A percentile compares a stretch with the other conserved stretches of the same genome.
These are phyloP conservation scores for Sebastes minor DNA, from an alignment of 2,797 vertebrate species.

Conservation along the genomic window DNA sequence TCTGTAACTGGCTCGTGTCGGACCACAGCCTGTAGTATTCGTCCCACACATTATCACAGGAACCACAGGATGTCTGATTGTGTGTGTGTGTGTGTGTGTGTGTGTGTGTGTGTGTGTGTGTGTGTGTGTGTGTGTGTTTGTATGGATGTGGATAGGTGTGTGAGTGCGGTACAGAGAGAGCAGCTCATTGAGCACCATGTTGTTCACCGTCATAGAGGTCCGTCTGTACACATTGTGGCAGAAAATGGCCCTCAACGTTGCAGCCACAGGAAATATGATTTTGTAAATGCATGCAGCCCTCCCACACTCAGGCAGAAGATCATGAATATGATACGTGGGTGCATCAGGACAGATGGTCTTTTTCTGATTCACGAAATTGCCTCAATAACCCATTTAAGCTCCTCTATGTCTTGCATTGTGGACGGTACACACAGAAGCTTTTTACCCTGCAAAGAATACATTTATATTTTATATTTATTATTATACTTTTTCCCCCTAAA, in stretches of 20 bases:
- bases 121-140: background rate
- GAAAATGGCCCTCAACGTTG: slow-evolving; percentile 42
- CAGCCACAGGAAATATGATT: slow-evolving; percentile 42
- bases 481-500: background rate
- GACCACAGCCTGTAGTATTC: slow-evolving; percentile 19
- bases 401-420: background rate
- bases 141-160: background rate
- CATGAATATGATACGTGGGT: slow-evolving; percentile 26
- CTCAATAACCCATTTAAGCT: slow-evolving; percentile 19
- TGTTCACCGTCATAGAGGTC: slow-evolving; percentile 16
- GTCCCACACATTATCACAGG: slow-evolving; percentile 36
- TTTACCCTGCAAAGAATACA: background rate
- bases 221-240: slow-evolving; percentile 13
- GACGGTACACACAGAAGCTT: background rate
- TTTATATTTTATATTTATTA: background rate
- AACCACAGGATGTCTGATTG: slow-evolving; percentile 12
- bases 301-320: slow-evolving; percentile 28
- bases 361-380: slow-evolving; percentile 38
- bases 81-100: background rate
- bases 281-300: slow-evolving; percentile 24
- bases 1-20: background rate
- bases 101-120: background rate
- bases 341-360: slow-evolving; percentile 54
- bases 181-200: slow-evolving; percentile 18
- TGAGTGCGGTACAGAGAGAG: background rate